phyloP scores from a whole-genome alignment of 2,113 vertebrate genomes.

The Corythoichthys haematopterus region DNA sequence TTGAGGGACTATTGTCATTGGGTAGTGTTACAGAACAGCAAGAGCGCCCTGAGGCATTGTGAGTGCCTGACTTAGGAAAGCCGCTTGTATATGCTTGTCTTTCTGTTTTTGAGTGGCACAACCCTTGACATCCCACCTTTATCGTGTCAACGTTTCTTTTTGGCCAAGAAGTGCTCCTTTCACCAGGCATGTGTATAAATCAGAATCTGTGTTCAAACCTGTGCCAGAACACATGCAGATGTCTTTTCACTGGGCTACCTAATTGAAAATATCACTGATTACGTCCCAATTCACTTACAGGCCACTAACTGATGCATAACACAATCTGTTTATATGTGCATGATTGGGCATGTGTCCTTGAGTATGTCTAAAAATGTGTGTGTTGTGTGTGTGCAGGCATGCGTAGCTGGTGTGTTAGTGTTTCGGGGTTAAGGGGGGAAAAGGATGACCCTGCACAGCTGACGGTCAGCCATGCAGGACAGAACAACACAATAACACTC shows the following conservation, averaged over 20 bases:
- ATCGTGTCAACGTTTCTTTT: neutral
- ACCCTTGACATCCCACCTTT: constrained; percentile 9
- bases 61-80: constrained; percentile 59
- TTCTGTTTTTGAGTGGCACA: constrained; percentile 16
- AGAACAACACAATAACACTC: constrained; percentile 68
- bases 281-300: constrained; percentile 68
- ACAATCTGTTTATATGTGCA: constrained; percentile 48
- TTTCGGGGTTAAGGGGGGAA: constrained; percentile 57
- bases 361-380: constrained; percentile 41
- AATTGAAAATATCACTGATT: constrained; percentile 64
- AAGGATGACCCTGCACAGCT: constrained; percentile 65
- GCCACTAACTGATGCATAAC: constrained; percentile 56
- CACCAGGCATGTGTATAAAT: constrained; percentile 24
- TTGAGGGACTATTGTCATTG: constrained; percentile 75
- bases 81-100: constrained; percentile 27
- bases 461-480: constrained; percentile 71
- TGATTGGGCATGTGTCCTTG: constrained; percentile 55
- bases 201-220: constrained; percentile 43
- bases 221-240: constrained; percentile 54
- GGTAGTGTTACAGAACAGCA: constrained; percentile 72
- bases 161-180: neutral
- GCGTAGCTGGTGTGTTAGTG: constrained; percentile 54
- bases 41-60: constrained; percentile 52
- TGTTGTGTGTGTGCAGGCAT: constrained; percentile 63
- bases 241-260: constrained; percentile 58